Base-by-base conservation (phyloP, 2,888 invertebrate genomes). In the Cephalotes varians region DNA sequence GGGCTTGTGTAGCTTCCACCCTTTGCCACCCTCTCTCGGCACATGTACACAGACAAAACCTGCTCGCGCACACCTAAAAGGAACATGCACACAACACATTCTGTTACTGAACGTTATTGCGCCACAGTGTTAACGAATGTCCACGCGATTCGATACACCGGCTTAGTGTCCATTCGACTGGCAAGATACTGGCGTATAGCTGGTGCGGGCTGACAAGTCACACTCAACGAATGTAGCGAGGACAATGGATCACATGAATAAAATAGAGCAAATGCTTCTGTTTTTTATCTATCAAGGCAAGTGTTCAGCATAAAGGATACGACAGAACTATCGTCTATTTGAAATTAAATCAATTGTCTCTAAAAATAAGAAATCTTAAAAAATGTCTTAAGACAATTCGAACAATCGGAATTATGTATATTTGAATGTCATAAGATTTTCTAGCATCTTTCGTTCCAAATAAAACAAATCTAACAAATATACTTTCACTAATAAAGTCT, bases 1-100 rank as follows among this genome's bases (percentile, higher is more conserved):
- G 85, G 88, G 91, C 92, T 92, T 90, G 88, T 86, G 83, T 77
- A 86, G 76, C 80, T 54, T 85, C 87, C 76, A 67, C 81, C 85
- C 81, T 84, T 85, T 65, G 69, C 84, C 84, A 84, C 77, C 79
- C 84, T 83, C 74, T 25, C 86, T 83, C 60, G 77, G 67, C 76
- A 81, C 80, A 82, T 72, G 82, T 84, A 85, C 82, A 60, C 72
- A 34, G 31, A 54, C 58, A 58, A 71, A 71, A 72, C 67, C 49
- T 49, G 72, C 28, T 69, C 44, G 51, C 80, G 44, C 31, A 77
- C 77, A 77, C 25, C 77, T 69, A 77, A 77, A 77, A 77, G 69
- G 77, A 9, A 77, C 31, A 40, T 31, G 37, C 54, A 77, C 77
- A 54, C 56, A 37, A 67, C 64, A 64, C 51, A 34, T 58, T 83